Conservation (phyloP, 2,797 vertebrate genomes). For the Typhlichthys subterraneus region DNA sequence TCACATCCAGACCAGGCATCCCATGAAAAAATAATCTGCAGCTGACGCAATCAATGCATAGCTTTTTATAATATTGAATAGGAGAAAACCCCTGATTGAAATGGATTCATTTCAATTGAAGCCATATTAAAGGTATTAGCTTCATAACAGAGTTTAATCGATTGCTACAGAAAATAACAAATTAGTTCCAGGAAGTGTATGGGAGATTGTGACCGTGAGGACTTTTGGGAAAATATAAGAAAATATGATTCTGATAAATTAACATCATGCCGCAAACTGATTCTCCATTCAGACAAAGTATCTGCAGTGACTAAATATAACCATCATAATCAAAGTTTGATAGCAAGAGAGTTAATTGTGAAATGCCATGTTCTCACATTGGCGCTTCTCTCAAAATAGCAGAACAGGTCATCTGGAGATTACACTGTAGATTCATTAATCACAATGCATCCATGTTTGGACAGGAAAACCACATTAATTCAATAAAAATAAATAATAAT, state of each 20-base stretch:
- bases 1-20: conserved; percentile 8
- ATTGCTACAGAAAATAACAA: conserved; percentile 27
- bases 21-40: conserved; percentile 28
- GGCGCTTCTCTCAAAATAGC: conserved; percentile 33
- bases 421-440: conserved; percentile 45
- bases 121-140: neutral
- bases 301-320: conserved; percentile 15
- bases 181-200: conserved; percentile 17
- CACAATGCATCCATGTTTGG: conserved; percentile 29
- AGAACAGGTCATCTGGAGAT: conserved; percentile 52
- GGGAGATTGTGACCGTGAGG: conserved; percentile 2
- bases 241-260: conserved; percentile 2
- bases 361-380: conserved; percentile 41
- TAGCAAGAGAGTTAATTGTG: conserved; percentile 38
- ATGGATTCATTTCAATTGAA: neutral
- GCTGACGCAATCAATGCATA: conserved; percentile 4
- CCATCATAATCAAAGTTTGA: conserved; percentile 26
- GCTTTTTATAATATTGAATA: conserved; percentile 28
- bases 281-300: conserved; percentile 30
- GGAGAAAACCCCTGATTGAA: neutral
- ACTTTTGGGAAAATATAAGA: conserved; percentile 3
- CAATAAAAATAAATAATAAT: too few species aligned
- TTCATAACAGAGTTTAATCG: conserved; percentile 9
- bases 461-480: conserved; percentile 18
- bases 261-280: conserved; percentile 11